Evolutionary conservation across 1,140 invertebrate genomes (phyloP).

Genomic region (Aricia agestis): DNA sequence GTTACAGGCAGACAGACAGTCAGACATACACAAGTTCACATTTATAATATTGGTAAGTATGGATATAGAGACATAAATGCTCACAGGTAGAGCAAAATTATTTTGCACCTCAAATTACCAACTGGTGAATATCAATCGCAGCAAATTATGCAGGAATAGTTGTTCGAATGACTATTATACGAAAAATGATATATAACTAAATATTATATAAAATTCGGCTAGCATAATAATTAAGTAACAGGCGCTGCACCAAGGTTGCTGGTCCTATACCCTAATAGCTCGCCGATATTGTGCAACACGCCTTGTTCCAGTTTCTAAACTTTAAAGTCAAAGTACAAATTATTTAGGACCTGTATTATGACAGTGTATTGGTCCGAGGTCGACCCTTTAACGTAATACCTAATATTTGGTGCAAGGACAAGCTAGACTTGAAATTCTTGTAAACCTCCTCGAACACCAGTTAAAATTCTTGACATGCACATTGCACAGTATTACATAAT

Average conservation of each 20-base stretch:
- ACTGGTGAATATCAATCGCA: neutral
- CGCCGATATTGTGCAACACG: constrained; percentile 58
- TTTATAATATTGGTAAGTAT: no score
- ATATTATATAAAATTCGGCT: constrained; percentile 64
- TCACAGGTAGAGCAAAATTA: no score
- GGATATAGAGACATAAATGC: no score
- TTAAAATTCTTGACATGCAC: neutral
- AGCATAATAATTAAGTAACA: constrained; percentile 74
- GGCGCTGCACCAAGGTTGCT: constrained; percentile 62
- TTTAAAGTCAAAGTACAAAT: constrained; percentile 68
- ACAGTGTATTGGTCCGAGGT: constrained; percentile 42
- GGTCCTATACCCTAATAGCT: constrained; percentile 65
- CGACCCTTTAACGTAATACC: constrained; percentile 33
- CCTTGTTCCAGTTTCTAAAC: constrained; percentile 66
- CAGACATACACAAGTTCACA: no score
- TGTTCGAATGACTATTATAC: constrained; percentile 31
- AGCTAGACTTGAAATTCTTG: neutral
- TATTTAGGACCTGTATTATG: constrained; percentile 60
- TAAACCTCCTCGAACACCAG: neutral
- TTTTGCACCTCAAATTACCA: neutral
- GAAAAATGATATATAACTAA: constrained; percentile 53
- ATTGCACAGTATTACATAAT: no score
- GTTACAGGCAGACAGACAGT: no score
- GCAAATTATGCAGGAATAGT: constrained; percentile 26
- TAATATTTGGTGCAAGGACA: constrained; percentile 13